Base-by-base conservation (phyloP, 2,888 invertebrate species). In the Tachystola acroxantha region DNA sequence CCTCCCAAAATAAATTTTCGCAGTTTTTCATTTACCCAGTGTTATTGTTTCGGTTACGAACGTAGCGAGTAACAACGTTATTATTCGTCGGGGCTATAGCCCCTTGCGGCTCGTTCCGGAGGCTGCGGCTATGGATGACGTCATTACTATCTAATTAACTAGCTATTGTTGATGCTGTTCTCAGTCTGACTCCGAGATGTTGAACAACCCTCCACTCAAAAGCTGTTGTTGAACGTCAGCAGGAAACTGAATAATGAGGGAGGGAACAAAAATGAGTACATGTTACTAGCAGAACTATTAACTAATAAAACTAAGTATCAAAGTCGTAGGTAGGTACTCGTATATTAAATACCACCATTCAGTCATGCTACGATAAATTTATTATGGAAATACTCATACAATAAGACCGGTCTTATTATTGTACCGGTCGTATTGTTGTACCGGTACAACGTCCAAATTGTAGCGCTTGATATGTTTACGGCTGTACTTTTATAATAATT, bases 41-140 rank as follows among this genome's bases (percentile, higher is more conserved):
- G 34, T 33, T 33, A 11, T 13, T 22, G 9, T 14, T 22, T 33
- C 33, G 37, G 32, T 37, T 37, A 29, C 11, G 35, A 24, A 25
- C 19, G 37, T 34, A 37, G 38, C 39, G n/a, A 32, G 31, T 48
- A 48, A 45, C 45, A 38, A 45, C 46, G 40, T 48, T 43, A 42
- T 40, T 40, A 42, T 39, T 43, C 31, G 30, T 13, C 10, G n/a
- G n/a, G 34, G 32, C 32, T 32, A 6, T 16, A 16, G n/a, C n/a
- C n/a, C n/a, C 39, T 34, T 13, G 26, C 19, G 29, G 11, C 28
- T 10, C 16, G 19, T 10, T 34, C 30, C 27, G 28, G 10, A 11
- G 34, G 36, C 34, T 29, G 28, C 19, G 25, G 25, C 33, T 38
- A 33, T 42, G 34, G 32, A 39, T 39, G 27, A 22, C 42, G 26